Conservation (phyloP, 2,797 vertebrate species). For the Sandelia bainsii region DNA sequence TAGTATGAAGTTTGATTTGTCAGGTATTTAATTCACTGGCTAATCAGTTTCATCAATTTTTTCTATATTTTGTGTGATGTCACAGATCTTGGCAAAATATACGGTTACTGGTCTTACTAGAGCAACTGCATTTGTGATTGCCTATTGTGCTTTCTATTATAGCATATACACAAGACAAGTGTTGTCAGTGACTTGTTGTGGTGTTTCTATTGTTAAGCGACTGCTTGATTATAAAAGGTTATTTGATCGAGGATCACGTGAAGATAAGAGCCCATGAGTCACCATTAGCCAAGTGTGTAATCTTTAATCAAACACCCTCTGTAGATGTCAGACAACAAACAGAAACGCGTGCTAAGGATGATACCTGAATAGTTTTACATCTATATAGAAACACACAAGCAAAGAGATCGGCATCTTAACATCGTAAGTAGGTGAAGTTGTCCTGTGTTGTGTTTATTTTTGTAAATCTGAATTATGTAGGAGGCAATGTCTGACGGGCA, state of each 20-base stretch:
- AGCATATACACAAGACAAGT: background rate
- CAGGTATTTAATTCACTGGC: background rate
- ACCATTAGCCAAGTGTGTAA: background rate
- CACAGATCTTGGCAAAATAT: background rate
- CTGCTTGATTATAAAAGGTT: background rate
- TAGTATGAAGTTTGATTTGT: background rate
- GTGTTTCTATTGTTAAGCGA: background rate
- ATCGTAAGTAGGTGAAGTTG: accelerated
- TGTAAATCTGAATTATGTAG: background rate
- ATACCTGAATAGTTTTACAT: background rate
- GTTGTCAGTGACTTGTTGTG: background rate
- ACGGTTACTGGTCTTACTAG: background rate
- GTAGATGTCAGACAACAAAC: conserved; percentile 14
- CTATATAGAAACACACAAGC: conserved; percentile 5
- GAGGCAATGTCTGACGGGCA: background rate
- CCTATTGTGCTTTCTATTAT: background rate
- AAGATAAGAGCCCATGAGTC: background rate
- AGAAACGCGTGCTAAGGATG: background rate
- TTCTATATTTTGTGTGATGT: no score
- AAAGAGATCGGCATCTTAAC: background rate
- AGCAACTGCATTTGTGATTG: background rate
- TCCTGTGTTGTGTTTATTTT: background rate
- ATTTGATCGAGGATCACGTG: conserved; percentile 12
- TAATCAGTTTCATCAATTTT: no score
- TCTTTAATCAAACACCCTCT: background rate